Evolutionary conservation across 2,888 invertebrate genomes (phyloP), one percentile per base, ranked within the genome.

Genomic region (Xestia ashworthii): DNA sequence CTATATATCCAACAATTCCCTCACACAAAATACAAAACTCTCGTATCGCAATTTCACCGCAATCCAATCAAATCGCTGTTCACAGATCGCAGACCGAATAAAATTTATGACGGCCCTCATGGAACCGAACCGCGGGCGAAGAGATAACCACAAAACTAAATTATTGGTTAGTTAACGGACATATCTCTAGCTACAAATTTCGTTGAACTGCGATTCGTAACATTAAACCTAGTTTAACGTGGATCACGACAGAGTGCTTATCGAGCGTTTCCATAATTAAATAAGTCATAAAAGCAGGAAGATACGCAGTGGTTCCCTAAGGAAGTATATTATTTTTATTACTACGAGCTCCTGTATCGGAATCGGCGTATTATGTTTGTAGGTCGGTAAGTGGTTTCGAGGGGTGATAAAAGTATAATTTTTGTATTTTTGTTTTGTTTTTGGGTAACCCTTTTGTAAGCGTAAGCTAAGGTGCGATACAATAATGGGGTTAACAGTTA

Each of bases 101-200:
- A 62, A 78, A 83, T 82, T 67, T 77, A 66, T 81, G 67, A 74
- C 48, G 46, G 25, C 55, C 50, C 44, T 84, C 71, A 71, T 68
- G 8, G 58, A 32, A 25, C 22, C 14, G 44, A 32, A 25, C 22
- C 14, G 44, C 46, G 44, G 53, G 50, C 44, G 38, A 46, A 50
- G 22, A 66, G 82, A 78, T 75, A 78, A 75, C 78, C 82, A 66
- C 70, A 12, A 76, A 74, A 76, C 73, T 69, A 74, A 71, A 83
- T 78, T 46, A 76, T 41, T 69, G 50, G 50, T 38, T 66, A 50
- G 50, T 55, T 58, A 58, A 66, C 58, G 55, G 12, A 53, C 74
- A 25, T 71, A 78, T 76, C 44, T 60, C 44, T 74, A 74, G 32
- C 38, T 50, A 66, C 74, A 66, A 74, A 66, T 66, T 53, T 75